Base-by-base conservation (phyloP, 2,113 vertebrate species). In the Esox niger region DNA sequence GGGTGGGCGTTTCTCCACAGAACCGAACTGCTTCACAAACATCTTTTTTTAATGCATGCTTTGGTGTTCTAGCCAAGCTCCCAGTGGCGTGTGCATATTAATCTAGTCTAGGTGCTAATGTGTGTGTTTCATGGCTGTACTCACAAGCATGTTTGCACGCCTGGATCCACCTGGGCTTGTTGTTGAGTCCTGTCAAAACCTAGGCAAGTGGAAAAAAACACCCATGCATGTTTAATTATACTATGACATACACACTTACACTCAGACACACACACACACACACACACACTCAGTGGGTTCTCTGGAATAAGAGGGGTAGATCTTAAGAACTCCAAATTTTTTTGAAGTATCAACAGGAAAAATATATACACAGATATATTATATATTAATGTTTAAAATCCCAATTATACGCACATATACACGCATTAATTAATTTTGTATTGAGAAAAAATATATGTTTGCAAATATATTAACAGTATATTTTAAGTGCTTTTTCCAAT, bases 211-310 rank as follows among this genome's bases (percentile, higher is more conserved):
- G 93, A 94, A 95, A 93, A 43, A 94, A 93, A 93, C 88, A 93
- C 86, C 90, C 93, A 95, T 96, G 93, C 94, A 95, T 95, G 93
- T 95, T 98, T 98, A 98, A 98, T 98, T 96, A 95, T 90, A 87
- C 89, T 87, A 87, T 92, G 91, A 90, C 93, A 71, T 91, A 91
- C 90, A 77, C 73, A 25, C 25, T 25, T 23, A 2, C 65, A 32
- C 29, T 6, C 58, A 21, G 30, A 32, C 58, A 32, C 59, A n/a
- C 59, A n/a, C 59, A 33, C 20, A 3, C 59, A 33, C 59, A 33
- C 32, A 43, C 62, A 68, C 29, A 2, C 63, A 21, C 47, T 26
- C 56, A n/a, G 13, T 20, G 91, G 91, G 89, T 86, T 90, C 91
- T 91, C 91, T 89, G 91, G 88, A 90, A 89, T 86, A 92, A 93